phyloP scores from a whole-genome alignment of 2,113 vertebrate species.

The Percina caprodes region DNA sequence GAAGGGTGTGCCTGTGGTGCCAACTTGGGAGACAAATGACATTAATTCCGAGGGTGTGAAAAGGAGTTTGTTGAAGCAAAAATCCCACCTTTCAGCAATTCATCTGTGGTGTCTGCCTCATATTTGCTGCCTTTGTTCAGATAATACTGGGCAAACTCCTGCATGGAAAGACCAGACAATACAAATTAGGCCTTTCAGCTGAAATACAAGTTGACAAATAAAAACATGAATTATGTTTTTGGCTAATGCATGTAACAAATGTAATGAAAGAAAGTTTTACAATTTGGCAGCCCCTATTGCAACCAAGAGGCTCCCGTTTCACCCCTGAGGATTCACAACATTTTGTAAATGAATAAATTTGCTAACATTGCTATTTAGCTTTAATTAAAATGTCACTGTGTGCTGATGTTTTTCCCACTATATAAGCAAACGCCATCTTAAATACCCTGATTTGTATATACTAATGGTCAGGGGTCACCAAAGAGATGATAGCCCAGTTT shows the following conservation, averaged over 20 bases:
- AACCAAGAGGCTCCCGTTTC: not conserved
- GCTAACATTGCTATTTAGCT: not conserved
- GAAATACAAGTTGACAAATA: not conserved
- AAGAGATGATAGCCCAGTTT: not conserved
- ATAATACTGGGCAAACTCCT: slow-evolving; percentile 77
- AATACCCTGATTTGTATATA: not conserved
- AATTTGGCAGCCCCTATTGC: not conserved
- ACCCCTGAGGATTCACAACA: not conserved
- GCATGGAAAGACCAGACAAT: not conserved
- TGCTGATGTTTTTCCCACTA: not conserved
- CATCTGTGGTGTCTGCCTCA: slow-evolving; percentile 79
- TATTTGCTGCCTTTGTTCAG: slow-evolving; percentile 70
- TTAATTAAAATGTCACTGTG: not conserved
- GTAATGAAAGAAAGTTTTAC: not conserved
- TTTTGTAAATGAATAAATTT: not conserved
- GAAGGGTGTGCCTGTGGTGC: not conserved
- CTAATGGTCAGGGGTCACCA: not conserved
- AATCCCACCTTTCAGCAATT: slow-evolving; percentile 82
- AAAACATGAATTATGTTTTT: not conserved
- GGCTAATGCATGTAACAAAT: not conserved
- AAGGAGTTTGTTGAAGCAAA: not conserved
- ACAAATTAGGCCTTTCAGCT: not conserved
- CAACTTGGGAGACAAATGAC: not conserved
- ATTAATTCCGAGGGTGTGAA: not conserved
- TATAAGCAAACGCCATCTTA: not conserved